Conservation (phyloP, 1,140 invertebrate species). For the Zeugodacus cucurbitae region DNA sequence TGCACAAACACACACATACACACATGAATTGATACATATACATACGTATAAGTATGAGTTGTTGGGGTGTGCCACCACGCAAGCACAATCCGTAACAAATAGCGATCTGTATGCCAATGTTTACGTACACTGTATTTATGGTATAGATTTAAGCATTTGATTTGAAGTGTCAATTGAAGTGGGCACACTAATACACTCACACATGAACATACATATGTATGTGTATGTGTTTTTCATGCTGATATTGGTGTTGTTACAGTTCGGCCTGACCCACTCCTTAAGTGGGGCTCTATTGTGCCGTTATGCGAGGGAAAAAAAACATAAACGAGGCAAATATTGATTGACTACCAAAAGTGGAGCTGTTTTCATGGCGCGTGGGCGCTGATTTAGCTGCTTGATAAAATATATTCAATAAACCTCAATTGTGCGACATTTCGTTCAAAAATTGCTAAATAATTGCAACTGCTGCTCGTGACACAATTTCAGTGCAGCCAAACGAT, state of each 20-base stretch:
- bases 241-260: neutral
- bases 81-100: neutral
- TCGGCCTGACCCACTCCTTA: constrained; percentile 1
- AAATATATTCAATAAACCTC: neutral
- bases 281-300: constrained; percentile 4
- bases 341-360: constrained; percentile 10
- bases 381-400: neutral
- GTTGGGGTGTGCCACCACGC: neutral
- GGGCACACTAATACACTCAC: neutral
- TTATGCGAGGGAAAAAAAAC: neutral
- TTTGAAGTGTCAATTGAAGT: constrained; percentile 24
- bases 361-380: constrained; percentile 1
- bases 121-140: neutral
- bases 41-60: neutral
- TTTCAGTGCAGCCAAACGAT: neutral
- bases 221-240: neutral
- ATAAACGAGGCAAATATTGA: neutral
- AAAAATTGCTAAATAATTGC: neutral
- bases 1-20: neutral
- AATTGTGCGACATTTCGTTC: neutral
- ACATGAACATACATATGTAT: neutral
- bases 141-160: neutral
- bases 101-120: neutral
- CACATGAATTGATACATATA: neutral
- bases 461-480: neutral